These are phyloP conservation scores for Tinea trinotella DNA, from an alignment of 2,888 invertebrate species.

Conservation along the genomic window DNA sequence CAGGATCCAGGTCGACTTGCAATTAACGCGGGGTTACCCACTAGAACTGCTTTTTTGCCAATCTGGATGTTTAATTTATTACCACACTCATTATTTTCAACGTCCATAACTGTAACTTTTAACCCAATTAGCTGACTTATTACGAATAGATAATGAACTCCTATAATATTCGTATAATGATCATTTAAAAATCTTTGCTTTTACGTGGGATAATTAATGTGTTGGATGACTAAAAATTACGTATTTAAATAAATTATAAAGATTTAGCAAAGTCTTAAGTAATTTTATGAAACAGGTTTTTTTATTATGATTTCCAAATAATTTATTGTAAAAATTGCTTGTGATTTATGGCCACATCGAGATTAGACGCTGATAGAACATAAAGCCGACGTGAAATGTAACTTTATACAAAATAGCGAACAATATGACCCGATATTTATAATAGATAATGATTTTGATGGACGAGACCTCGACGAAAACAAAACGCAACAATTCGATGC, in stretches of 20 bases:
- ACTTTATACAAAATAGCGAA: conserved; percentile 66
- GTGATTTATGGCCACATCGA: conserved; percentile 61
- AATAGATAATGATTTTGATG: conserved; percentile 71
- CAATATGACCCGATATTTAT: conserved; percentile 71
- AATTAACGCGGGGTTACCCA: conserved; percentile 13
- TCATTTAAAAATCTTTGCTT: background rate
- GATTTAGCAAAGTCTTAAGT: background rate
- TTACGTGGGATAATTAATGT: background rate
- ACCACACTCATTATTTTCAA: background rate
- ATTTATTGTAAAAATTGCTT: conserved; percentile 21
- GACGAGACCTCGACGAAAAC: conserved; percentile 50
- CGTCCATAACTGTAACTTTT: background rate
- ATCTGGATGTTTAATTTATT: conserved; percentile 14
- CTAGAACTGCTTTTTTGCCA: conserved; percentile 9
- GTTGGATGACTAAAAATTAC: conserved; percentile 1
- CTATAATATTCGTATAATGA: background rate
- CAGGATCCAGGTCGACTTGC: conserved; percentile 15
- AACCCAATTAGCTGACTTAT: background rate
- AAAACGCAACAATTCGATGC: background rate
- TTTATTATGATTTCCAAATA: conserved; percentile 14
- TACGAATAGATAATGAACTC: background rate
- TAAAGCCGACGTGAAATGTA: conserved; percentile 47
- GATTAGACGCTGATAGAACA: conserved; percentile 53
- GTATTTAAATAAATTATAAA: conserved; percentile 11
- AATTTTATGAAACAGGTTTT: conserved; percentile 13